These are phyloP conservation scores for Lagocephalus sceleratus DNA, from an alignment of 2,797 vertebrate genomes.

Conservation along the genomic window DNA sequence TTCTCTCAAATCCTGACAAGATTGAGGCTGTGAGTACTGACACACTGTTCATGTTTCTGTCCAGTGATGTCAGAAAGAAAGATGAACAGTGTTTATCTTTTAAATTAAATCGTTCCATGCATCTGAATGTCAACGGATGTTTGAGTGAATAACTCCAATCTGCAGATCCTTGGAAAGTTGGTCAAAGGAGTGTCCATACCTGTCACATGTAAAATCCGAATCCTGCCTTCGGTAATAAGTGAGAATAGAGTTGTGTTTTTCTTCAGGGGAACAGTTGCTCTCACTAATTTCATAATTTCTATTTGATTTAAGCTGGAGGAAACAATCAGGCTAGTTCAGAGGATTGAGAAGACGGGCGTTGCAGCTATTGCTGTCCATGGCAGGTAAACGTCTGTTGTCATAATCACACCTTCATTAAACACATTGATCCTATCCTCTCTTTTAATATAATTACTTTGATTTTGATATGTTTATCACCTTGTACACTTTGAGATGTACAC, in stretches of 20 bases:
- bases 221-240: conserved; percentile 86
- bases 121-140: neutral
- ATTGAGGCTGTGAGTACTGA: conserved; percentile 86
- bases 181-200: conserved; percentile 85
- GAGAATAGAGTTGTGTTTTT: neutral
- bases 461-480: no score
- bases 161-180: conserved; percentile 86
- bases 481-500: no score
- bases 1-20: conserved; percentile 88
- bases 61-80: no score
- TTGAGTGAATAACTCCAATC: neutral
- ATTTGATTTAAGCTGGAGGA: conserved; percentile 81
- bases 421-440: no score
- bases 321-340: conserved; percentile 84
- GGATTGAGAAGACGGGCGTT: conserved; percentile 89
- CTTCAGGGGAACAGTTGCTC: no score
- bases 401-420: no score
- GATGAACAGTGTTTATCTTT: neutral
- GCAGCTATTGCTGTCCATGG: conserved; percentile 92
- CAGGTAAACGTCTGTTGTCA: conserved; percentile 74
- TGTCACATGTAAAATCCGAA: conserved; percentile 95
- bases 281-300: neutral
- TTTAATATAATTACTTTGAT: no score
- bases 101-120: neutral
- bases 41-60: neutral